phyloP scores from a whole-genome alignment of 2,113 vertebrate species.

The Bos indicus region DNA sequence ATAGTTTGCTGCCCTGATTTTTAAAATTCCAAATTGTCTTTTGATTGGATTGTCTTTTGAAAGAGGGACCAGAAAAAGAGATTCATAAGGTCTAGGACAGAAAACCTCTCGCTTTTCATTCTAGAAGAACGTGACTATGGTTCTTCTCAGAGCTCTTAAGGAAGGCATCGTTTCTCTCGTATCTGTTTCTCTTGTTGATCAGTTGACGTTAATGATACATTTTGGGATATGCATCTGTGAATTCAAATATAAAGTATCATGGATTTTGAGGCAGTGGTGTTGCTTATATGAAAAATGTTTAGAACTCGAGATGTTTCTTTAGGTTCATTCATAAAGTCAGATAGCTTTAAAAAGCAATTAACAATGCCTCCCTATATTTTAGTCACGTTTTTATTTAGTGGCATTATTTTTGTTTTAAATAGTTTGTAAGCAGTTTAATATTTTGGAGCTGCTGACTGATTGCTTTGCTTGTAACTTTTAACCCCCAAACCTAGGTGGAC shows the following conservation, averaged over 20 bases:
- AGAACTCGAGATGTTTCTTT: not conserved
- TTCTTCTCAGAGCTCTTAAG: not conserved
- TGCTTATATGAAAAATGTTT: not conserved
- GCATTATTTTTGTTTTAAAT: conserved; percentile 1
- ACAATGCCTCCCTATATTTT: not conserved
- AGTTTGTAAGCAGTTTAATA: not conserved
- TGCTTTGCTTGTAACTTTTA: not conserved
- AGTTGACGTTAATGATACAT: not conserved
- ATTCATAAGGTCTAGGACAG: not conserved
- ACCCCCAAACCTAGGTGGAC: not conserved
- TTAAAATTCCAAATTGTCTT: not conserved
- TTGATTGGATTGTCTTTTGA: not conserved
- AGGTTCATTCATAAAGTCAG: not conserved
- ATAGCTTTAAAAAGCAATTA: not conserved
- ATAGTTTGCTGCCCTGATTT: not conserved
- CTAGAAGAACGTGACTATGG: not conserved
- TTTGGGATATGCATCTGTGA: not conserved
- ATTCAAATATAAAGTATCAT: not conserved
- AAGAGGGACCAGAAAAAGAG: not conserved
- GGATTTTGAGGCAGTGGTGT: not conserved
- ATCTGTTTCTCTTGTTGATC: not conserved
- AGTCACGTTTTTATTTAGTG: not conserved
- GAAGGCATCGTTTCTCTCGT: not conserved
- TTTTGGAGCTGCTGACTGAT: not conserved
- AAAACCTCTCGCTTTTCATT: not conserved